These are phyloP conservation scores for Chionoecetes opilio DNA, from an alignment of 1,140 invertebrate genomes.

Conservation along the genomic window DNA sequence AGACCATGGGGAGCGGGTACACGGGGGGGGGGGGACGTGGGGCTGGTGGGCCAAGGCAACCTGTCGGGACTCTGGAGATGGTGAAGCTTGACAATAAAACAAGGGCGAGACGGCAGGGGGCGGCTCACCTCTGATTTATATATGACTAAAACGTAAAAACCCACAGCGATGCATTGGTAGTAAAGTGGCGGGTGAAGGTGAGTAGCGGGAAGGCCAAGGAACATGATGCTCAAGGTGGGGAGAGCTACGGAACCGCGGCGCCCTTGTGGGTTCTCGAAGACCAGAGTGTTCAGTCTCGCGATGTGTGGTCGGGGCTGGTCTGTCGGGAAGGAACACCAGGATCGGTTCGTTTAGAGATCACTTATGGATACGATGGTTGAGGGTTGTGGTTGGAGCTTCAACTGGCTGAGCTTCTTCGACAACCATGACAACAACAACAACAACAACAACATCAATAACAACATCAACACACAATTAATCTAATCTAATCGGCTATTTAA, in stretches of 20 bases:
- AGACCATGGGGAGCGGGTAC: background rate
- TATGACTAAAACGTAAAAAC: slow-evolving; percentile 70
- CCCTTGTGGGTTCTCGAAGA: slow-evolving; percentile 1
- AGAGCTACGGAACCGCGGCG: slow-evolving; percentile 20
- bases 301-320: background rate
- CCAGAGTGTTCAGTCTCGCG: background rate
- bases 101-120: slow-evolving; percentile 54
- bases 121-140: slow-evolving; percentile 74
- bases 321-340: background rate
- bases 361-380: background rate
- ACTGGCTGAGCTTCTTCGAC: background rate
- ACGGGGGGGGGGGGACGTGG: background rate
- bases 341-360: background rate
- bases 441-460: background rate
- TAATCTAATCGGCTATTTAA: no score
- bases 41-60: slow-evolving; percentile 56
- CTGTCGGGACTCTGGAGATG: slow-evolving; percentile 47
- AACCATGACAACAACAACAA: background rate
- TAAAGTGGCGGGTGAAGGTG: slow-evolving; percentile 43
- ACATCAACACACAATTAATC: no score
- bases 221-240: background rate
- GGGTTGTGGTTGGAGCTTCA: background rate
- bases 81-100: slow-evolving; percentile 64
- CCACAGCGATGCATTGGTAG: slow-evolving; percentile 71
- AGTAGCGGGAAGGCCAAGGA: slow-evolving; percentile 37